Conservation (phyloP, 2,888 invertebrate genomes). For the Monoplex corrugatus region DNA sequence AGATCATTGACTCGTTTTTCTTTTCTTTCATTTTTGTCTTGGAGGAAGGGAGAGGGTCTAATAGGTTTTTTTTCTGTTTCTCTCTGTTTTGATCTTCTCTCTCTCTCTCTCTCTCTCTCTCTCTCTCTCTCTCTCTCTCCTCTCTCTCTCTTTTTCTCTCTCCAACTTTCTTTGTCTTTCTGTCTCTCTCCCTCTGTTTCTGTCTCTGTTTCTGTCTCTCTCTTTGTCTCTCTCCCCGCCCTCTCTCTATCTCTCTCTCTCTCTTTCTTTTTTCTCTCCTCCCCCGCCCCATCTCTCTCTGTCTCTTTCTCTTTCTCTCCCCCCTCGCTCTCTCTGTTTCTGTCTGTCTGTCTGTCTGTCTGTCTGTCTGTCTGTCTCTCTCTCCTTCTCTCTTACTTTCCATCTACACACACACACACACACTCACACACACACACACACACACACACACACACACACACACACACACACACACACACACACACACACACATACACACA, state of each 20-base stretch:
- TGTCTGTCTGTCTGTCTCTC: too few species aligned
- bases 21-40: too few species aligned
- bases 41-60: too few species aligned
- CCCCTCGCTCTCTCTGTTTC: too few species aligned
- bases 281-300: background rate
- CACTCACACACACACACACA: background rate
- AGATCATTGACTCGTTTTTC: too few species aligned
- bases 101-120: background rate
- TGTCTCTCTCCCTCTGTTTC: background rate
- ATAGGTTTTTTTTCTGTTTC: background rate
- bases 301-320: background rate
- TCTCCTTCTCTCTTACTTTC: background rate
- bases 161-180: too few species aligned
- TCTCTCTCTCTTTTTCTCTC: background rate
- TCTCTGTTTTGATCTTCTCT: background rate
- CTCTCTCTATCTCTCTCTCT: too few species aligned
- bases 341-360: background rate
- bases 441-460: conserved; percentile 17
- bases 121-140: conserved; percentile 15
- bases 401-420: background rate
- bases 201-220: background rate
- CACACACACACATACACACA: background rate
- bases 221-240: background rate
- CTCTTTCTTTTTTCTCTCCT: background rate
- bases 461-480: conserved; percentile 7